Conservation (phyloP, 2,113 vertebrate genomes). For the Leuciscus idus region DNA sequence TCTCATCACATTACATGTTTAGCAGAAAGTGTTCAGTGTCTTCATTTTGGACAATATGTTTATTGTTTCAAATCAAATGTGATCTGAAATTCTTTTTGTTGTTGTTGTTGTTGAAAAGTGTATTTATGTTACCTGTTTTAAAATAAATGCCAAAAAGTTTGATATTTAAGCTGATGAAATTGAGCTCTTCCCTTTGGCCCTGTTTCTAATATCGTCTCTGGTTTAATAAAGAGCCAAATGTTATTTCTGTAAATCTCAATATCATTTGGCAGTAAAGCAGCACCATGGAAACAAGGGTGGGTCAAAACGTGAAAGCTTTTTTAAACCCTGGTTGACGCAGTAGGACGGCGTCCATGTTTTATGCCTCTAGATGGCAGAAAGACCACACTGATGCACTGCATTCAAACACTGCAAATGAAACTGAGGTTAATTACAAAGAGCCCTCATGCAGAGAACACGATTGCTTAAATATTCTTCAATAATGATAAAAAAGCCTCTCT, state of each 20-base stretch:
- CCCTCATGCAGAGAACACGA: constrained; percentile 76
- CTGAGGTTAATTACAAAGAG: constrained; percentile 75
- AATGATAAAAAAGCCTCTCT: constrained; percentile 34
- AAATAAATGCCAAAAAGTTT: background rate
- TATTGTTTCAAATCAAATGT: background rate
- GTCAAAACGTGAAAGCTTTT: constrained; percentile 14
- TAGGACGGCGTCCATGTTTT: background rate
- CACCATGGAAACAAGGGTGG: constrained; percentile 22
- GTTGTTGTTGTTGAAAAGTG: background rate
- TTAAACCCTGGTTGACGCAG: background rate
- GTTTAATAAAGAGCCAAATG: background rate
- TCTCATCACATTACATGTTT: background rate
- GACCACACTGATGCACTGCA: constrained; percentile 58
- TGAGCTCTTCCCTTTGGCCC: background rate
- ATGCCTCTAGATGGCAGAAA: constrained; percentile 75
- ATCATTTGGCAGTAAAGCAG: constrained; percentile 1
- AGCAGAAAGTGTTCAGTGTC: background rate
- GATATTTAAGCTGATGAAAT: background rate
- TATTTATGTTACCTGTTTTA: background rate
- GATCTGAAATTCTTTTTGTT: background rate
- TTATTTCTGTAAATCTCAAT: constrained; percentile 12
- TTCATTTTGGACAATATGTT: background rate
- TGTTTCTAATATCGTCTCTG: background rate
- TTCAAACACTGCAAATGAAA: background rate
- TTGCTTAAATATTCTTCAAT: constrained; percentile 65